phyloP scores from a whole-genome alignment of 2,888 invertebrate species.

The Labia minor region DNA sequence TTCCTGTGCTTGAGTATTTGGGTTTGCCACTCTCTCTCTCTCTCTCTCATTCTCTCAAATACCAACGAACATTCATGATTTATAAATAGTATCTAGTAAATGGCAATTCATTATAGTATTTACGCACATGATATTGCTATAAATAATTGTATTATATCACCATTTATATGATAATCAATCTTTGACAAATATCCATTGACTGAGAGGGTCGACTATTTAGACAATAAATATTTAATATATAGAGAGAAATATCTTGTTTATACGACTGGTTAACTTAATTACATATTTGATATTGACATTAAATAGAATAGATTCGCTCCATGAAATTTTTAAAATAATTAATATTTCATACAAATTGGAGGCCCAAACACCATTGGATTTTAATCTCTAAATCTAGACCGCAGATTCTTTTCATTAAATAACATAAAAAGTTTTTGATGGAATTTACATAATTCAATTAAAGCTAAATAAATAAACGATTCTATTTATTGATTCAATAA shows the following conservation, averaged over 20 bases:
- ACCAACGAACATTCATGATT: too few relatives aligned
- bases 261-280: constrained; percentile 1
- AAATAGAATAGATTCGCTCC: constrained; percentile 6
- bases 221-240: constrained; percentile 7
- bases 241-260: constrained; percentile 13
- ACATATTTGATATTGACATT: constrained; percentile 8
- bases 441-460: neutral
- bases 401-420: too few relatives aligned
- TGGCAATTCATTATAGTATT: neutral
- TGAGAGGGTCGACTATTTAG: constrained; percentile 4
- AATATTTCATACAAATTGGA: neutral
- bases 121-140: neutral
- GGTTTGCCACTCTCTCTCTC: too few relatives aligned
- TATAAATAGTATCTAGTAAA: neutral
- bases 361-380: neutral
- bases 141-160: constrained; percentile 5
- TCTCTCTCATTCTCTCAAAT: too few relatives aligned
- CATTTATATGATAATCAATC: constrained; percentile 13
- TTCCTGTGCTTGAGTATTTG: too few relatives aligned
- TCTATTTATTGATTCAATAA: constrained; percentile 1
- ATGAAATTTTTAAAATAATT: constrained; percentile 8
- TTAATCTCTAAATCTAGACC: neutral
- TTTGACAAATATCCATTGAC: constrained; percentile 8
- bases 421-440: too few relatives aligned
- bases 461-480: neutral